Conservation (phyloP, 2,888 invertebrate species). For the Phymatocera aterrima region DNA sequence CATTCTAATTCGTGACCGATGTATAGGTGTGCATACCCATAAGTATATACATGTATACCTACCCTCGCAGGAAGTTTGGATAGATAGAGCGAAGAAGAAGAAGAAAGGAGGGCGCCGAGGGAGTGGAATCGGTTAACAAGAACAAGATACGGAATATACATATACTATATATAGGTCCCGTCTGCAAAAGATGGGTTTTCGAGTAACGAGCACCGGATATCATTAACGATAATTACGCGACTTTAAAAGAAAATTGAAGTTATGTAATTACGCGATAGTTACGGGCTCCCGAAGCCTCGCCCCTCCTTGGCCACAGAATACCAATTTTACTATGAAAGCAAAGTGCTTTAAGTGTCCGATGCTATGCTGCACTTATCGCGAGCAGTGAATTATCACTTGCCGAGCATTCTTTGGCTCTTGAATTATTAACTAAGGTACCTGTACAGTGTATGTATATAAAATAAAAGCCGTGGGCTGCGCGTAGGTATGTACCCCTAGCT, state of each 20-base stretch:
- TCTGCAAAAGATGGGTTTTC: constrained; percentile 45
- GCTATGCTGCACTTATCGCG: constrained; percentile 43
- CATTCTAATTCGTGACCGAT: no score
- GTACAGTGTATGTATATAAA: background rate
- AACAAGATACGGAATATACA: constrained; percentile 9
- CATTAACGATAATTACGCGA: constrained; percentile 65
- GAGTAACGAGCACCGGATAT: constrained; percentile 58
- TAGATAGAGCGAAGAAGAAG: background rate
- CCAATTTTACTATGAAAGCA: background rate
- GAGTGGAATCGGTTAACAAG: no score
- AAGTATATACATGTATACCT: no score
- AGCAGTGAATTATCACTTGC: constrained; percentile 24
- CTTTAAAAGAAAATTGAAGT: constrained; percentile 65
- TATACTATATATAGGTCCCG: background rate
- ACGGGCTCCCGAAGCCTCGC: constrained; percentile 56
- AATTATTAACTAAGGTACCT: constrained; percentile 14
- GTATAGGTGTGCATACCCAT: no score
- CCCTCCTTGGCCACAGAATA: background rate
- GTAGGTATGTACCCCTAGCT: no score
- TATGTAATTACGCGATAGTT: constrained; percentile 68
- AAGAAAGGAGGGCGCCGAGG: background rate
- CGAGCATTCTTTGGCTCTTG: constrained; percentile 30
- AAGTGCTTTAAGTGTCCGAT: constrained; percentile 46
- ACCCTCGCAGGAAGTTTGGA: no score
- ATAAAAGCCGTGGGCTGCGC: no score